Conservation (phyloP, 2,797 vertebrate genomes). For the Sciurus vulgaris region DNA sequence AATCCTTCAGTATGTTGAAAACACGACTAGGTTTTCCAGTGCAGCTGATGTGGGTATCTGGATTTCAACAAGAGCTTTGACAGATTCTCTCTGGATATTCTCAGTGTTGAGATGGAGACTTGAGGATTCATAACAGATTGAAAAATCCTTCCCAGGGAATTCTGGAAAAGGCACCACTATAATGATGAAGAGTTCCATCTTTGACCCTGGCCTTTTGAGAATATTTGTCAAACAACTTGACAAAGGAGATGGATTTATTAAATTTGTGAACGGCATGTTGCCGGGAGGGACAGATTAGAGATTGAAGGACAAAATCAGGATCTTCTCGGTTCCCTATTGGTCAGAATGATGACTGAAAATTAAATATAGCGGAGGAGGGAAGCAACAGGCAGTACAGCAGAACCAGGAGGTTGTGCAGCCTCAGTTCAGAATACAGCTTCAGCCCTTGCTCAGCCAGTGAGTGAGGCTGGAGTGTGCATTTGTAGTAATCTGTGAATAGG, state of each 20-base stretch:
- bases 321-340: background rate
- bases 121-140: slow-evolving; percentile 30
- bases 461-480: background rate
- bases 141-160: slow-evolving; percentile 42
- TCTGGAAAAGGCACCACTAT: background rate
- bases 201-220: slow-evolving; percentile 45
- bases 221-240: slow-evolving; percentile 65
- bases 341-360: background rate
- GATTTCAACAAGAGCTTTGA: slow-evolving; percentile 35
- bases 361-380: background rate
- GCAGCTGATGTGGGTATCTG: background rate
- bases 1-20: background rate
- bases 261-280: slow-evolving; percentile 42
- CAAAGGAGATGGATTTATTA: slow-evolving; percentile 65
- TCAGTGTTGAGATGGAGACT: background rate
- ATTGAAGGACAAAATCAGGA: slow-evolving; percentile 33
- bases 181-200: slow-evolving; percentile 16
- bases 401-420: background rate
- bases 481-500: background rate
- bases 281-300: background rate
- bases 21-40: background rate
- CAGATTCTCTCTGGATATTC: background rate
- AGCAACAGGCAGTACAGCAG: background rate
- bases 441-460: background rate
- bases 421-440: background rate